A percentile compares a stretch with the other conserved stretches of the same genome.
phyloP scores from a whole-genome alignment of 2,888 invertebrate genomes.

The Rosalia funebris region DNA sequence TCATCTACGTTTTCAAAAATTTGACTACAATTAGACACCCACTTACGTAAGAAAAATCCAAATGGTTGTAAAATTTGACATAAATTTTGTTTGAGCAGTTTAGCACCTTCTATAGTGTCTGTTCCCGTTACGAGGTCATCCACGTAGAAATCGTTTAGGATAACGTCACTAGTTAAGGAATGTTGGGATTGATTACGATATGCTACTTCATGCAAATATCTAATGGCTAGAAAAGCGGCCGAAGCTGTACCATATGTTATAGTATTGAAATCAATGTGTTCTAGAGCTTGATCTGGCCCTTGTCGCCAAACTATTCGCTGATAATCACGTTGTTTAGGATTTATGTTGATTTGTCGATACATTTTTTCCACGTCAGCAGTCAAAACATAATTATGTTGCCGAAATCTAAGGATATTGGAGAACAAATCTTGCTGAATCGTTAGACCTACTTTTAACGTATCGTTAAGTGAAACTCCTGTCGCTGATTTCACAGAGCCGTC shows the following conservation, averaged over 20 bases:
- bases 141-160: slow-evolving; percentile 28
- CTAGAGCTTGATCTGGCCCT: background rate
- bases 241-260: slow-evolving; percentile 29
- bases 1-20: background rate
- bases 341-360: slow-evolving; percentile 45
- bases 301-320: slow-evolving; percentile 24
- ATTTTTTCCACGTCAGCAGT: slow-evolving; percentile 50
- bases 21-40: slow-evolving; percentile 7
- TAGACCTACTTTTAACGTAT: slow-evolving; percentile 37
- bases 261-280: slow-evolving; percentile 27
- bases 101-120: slow-evolving; percentile 12
- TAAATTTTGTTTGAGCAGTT: background rate
- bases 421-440: slow-evolving; percentile 38
- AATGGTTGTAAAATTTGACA: slow-evolving; percentile 6
- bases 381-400: slow-evolving; percentile 40
- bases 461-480: background rate
- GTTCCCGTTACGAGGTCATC: slow-evolving; percentile 27
- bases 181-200: slow-evolving; percentile 3
- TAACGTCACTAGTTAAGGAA: slow-evolving; percentile 20
- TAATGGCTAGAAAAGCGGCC: slow-evolving; percentile 17
- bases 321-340: slow-evolving; percentile 10
- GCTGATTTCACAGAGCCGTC: background rate
- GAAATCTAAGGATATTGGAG: slow-evolving; percentile 39
- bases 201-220: slow-evolving; percentile 30
- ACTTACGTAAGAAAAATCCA: slow-evolving; percentile 15